phyloP scores from a whole-genome alignment of 2,797 vertebrate genomes.

The Pipistrellus kuhlii region DNA sequence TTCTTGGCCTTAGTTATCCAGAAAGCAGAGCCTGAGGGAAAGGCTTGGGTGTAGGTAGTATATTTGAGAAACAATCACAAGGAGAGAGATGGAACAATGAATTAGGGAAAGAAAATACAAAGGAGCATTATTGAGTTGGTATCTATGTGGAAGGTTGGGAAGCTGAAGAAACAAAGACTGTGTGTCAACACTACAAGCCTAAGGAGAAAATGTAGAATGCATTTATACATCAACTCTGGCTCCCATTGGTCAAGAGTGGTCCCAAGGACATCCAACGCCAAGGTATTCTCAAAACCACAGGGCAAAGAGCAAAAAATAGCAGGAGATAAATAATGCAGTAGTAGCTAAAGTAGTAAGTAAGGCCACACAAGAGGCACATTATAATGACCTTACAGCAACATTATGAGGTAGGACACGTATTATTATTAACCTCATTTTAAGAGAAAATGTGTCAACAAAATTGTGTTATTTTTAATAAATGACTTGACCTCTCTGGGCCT shows the following conservation, averaged over 20 bases:
- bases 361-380: not conserved
- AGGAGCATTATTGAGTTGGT: not conserved
- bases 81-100: not conserved
- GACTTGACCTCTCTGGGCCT: not conserved
- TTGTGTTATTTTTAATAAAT: conserved; percentile 2
- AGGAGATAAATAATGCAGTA: conserved; percentile 3
- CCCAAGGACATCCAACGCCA: not conserved
- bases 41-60: not conserved
- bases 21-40: conserved; percentile 35
- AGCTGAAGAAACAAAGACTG: not conserved
- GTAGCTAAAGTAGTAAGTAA: not conserved
- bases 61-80: not conserved
- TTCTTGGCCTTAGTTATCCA: not conserved
- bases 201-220: not conserved
- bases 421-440: conserved; percentile 32
- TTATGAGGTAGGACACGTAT: not conserved
- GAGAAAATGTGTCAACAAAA: not conserved
- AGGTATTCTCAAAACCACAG: conserved; percentile 18
- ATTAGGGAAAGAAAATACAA: not conserved
- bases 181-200: not conserved
- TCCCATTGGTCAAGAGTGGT: not conserved
- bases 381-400: not conserved
- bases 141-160: not conserved
- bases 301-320: not conserved
- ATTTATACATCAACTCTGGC: not conserved